Percentiles rank a stretch among this genome's conserved stretches.
Evolutionary conservation across 2,113 vertebrate species (phyloP).

Genomic region (Chrysemys picta): DNA sequence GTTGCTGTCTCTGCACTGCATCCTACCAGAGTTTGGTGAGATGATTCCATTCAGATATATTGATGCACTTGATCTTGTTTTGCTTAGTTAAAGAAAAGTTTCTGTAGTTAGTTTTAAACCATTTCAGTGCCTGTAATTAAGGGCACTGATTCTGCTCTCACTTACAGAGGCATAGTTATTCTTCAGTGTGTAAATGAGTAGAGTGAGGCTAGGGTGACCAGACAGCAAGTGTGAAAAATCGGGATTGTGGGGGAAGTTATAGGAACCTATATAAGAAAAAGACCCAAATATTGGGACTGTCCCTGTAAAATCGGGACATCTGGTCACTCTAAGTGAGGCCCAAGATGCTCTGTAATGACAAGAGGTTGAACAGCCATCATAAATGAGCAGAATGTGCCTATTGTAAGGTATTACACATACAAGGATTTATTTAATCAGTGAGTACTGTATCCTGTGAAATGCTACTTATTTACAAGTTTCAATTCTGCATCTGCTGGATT

Average conservation of each 20-base stretch:
- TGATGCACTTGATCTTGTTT: background rate
- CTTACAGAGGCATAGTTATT: background rate
- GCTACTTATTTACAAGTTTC: conserved; percentile 46
- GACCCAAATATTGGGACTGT: too few relatives aligned
- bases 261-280: too few relatives aligned
- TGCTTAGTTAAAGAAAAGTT: background rate
- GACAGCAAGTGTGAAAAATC: too few relatives aligned
- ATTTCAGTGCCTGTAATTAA: background rate
- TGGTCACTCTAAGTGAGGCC: background rate
- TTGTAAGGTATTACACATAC: background rate
- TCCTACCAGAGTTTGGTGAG: background rate
- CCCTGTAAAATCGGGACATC: too few relatives aligned
- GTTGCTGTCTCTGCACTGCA: background rate
- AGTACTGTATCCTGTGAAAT: background rate
- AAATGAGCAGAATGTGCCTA: conserved; percentile 26
- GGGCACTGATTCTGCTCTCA: background rate
- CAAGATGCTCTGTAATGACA: background rate
- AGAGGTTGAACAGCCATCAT: conserved; percentile 43
- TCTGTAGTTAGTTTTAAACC: background rate
- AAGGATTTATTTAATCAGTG: conserved; percentile 42
- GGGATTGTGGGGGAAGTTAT: too few relatives aligned
- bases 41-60: background rate
- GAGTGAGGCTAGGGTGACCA: background rate
- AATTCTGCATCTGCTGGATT: background rate
- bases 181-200: background rate